Evolutionary conservation across 2,113 vertebrate genomes (phyloP).

Genomic region (Gila orcuttii): DNA sequence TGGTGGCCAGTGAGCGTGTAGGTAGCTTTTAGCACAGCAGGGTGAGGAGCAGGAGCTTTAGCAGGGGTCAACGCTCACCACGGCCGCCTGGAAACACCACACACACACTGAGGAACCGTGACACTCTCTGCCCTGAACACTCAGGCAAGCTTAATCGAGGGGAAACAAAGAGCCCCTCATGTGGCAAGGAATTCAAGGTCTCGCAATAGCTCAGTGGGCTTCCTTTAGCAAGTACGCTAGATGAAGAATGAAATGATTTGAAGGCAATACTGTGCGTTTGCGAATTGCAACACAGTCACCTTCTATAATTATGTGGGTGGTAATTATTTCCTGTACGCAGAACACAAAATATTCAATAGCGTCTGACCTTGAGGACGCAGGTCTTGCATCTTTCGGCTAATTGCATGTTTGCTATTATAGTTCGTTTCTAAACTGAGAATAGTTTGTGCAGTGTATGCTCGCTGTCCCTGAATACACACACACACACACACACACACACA

Average conservation of each 20-base stretch:
- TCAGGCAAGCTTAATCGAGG: constrained; percentile 42
- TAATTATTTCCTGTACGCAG: neutral
- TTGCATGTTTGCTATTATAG: constrained; percentile 52
- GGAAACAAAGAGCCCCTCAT: constrained; percentile 41
- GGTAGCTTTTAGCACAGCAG: constrained; percentile 73
- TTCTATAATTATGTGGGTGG: constrained; percentile 26
- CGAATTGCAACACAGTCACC: constrained; percentile 35
- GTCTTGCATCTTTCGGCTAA: constrained; percentile 51
- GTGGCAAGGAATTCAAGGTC: constrained; percentile 39
- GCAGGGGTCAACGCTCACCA: constrained; percentile 71
- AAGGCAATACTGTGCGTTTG: neutral
- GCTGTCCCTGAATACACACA: constrained; percentile 51
- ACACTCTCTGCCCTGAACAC: constrained; percentile 70
- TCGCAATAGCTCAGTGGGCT: constrained; percentile 37
- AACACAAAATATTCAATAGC: constrained; percentile 26
- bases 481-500: neutral
- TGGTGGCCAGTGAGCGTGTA: constrained; percentile 68
- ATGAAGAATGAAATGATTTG: neutral
- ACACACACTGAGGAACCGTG: constrained; percentile 62
- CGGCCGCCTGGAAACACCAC: constrained; percentile 56
- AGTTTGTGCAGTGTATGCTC: constrained; percentile 46
- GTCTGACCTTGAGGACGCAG: constrained; percentile 48
- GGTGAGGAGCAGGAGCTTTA: constrained; percentile 65
- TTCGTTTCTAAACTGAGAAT: constrained; percentile 34
- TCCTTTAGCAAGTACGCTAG: constrained; percentile 15